phyloP scores from a whole-genome alignment of 2,888 invertebrate species.

The Drosophila falleni region DNA sequence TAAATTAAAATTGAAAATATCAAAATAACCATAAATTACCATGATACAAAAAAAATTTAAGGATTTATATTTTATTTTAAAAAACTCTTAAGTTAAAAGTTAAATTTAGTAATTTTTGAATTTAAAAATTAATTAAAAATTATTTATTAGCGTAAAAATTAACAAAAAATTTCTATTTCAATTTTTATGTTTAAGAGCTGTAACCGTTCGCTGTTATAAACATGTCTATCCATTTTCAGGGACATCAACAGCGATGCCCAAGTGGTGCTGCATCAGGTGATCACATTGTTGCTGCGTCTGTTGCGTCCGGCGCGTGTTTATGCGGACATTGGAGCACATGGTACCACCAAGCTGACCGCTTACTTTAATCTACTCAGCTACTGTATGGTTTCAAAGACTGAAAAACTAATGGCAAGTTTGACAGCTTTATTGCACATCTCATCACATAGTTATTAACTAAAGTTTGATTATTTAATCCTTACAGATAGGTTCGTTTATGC shows the following conservation, averaged over 20 bases:
- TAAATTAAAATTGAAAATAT: no score
- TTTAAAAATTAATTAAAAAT: no score
- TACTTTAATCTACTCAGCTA: conserved; percentile 97
- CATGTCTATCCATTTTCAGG: conserved; percentile 55
- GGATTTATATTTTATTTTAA: no score
- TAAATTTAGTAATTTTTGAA: no score
- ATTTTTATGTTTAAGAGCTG: no score
- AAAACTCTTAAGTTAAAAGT: no score
- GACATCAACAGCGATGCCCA: conserved; percentile 87
- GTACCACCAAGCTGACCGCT: conserved; percentile 95
- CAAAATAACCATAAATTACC: no score
- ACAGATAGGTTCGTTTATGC: conserved; percentile 96
- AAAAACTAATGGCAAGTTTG: conserved; percentile 93
- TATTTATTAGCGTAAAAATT: no score
- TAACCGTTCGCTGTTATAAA: no score
- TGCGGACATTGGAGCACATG: conserved; percentile 94
- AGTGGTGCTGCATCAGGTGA: conserved; percentile 89
- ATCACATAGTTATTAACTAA: neutral
- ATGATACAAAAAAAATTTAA: no score
- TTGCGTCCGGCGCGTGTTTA: conserved; percentile 94
- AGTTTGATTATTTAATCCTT: conserved; percentile 50
- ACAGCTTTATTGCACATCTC: neutral
- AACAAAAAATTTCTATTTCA: no score
- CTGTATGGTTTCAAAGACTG: conserved; percentile 95
- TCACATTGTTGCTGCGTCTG: conserved; percentile 90